Conservation (phyloP, 92 coral and sea anemone species). For the Zoanthus solanderi region DNA sequence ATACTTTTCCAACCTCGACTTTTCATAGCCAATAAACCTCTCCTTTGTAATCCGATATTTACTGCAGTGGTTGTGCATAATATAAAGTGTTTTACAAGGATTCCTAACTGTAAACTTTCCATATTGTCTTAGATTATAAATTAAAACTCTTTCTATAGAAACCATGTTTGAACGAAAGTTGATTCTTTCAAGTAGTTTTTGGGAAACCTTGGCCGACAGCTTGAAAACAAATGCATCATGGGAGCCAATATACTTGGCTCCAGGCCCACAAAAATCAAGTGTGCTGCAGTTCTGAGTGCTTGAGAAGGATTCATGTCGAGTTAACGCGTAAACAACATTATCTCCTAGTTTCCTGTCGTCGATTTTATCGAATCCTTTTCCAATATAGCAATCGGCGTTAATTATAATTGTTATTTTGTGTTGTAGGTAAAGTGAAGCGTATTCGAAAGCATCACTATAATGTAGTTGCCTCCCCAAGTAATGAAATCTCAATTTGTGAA, state of each 20-base stretch:
- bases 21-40: constrained; percentile 26
- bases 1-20: constrained; percentile 54
- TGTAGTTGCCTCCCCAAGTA: constrained; percentile 75
- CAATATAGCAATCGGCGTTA: constrained; percentile 69
- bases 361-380: constrained; percentile 70
- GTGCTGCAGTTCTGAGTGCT: constrained; percentile 63
- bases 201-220: constrained; percentile 65
- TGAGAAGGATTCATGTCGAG: constrained; percentile 80
- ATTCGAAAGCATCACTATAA: constrained; percentile 84
- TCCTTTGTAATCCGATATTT: constrained; percentile 36
- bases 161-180: constrained; percentile 80
- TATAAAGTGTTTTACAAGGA: constrained; percentile 79
- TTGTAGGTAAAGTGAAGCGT: constrained; percentile 70
- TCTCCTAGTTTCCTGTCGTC: constrained; percentile 52
- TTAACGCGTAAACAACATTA: constrained; percentile 79
- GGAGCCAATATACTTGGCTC: constrained; percentile 84
- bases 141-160: constrained; percentile 80
- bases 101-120: constrained; percentile 70
- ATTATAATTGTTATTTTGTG: constrained; percentile 71
- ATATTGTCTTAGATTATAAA: constrained; percentile 25
- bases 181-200: constrained; percentile 53
- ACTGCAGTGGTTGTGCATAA: constrained; percentile 89
- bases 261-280: constrained; percentile 80
- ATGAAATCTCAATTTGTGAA: constrained; percentile 57
- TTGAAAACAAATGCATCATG: constrained; percentile 91